phyloP scores from a whole-genome alignment of 2,797 vertebrate species.

The Dendrocincla fuliginosa region DNA sequence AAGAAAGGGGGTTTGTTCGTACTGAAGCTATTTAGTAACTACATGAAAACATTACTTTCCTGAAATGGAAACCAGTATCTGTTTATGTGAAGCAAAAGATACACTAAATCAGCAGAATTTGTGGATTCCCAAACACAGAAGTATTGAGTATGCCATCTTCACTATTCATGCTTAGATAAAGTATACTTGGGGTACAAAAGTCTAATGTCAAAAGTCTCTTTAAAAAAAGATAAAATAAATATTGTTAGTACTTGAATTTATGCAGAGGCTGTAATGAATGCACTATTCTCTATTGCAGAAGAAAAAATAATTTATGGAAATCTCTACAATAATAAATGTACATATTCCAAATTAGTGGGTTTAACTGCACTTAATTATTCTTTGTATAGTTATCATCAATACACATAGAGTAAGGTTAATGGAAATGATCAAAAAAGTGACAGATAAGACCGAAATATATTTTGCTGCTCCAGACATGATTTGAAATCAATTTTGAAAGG shows the following conservation, averaged over 20 bases:
- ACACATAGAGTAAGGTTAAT: not conserved
- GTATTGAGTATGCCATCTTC: not conserved
- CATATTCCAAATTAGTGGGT: not conserved
- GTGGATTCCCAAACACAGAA: not conserved
- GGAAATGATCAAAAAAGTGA: constrained; percentile 36
- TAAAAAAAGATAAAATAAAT: not conserved
- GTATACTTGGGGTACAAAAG: not conserved
- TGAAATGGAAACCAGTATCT: not conserved
- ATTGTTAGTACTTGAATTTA: not conserved
- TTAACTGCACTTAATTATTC: constrained; percentile 26
- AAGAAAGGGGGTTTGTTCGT: not conserved
- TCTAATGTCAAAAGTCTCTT: not conserved
- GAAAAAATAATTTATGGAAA: constrained; percentile 8
- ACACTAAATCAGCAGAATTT: not conserved
- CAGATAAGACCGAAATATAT: constrained; percentile 20
- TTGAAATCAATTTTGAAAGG: constrained; percentile 31
- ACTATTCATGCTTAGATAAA: not conserved
- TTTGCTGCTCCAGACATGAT: not conserved
- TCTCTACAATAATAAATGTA: not conserved
- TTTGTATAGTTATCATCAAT: constrained; percentile 17
- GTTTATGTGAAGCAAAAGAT: not conserved
- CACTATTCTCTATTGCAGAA: not conserved
- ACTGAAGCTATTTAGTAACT: not conserved
- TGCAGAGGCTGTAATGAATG: not conserved
- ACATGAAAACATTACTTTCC: not conserved